These are phyloP conservation scores for Mesitornis unicolor DNA, from an alignment of 2,113 vertebrate genomes.

Conservation along the genomic window DNA sequence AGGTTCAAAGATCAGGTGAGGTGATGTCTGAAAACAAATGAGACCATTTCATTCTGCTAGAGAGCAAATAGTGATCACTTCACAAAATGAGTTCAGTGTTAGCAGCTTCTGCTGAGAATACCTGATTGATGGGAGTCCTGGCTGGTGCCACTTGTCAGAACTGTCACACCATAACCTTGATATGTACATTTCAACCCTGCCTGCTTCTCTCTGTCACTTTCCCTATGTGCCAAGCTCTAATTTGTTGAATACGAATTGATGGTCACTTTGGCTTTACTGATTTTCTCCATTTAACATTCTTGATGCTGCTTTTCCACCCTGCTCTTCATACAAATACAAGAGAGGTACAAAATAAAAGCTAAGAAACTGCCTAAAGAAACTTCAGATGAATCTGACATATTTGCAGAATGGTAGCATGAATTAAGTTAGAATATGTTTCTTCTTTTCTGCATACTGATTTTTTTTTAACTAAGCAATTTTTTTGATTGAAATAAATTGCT, in stretches of 20 bases:
- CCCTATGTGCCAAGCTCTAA: not conserved
- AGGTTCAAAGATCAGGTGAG: slow-evolving; percentile 7
- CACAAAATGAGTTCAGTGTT: not conserved
- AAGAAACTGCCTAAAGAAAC: not conserved
- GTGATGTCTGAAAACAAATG: not conserved
- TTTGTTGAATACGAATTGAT: not conserved
- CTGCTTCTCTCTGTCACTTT: not conserved
- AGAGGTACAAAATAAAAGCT: not conserved
- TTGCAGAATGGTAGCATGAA: not conserved
- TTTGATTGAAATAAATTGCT: not conserved
- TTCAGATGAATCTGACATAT: not conserved
- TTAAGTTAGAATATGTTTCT: not conserved
- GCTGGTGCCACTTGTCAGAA: not conserved
- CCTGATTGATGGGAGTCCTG: not conserved
- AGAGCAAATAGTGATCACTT: not conserved
- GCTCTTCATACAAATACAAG: not conserved
- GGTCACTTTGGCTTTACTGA: not conserved
- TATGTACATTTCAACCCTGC: not conserved
- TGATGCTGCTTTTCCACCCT: not conserved
- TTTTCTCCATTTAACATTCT: not conserved
- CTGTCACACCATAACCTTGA: not conserved
- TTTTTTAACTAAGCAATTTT: not conserved
- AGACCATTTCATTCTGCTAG: not conserved
- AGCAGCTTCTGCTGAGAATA: not conserved
- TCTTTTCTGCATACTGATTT: not conserved